phyloP scores from a whole-genome alignment of 2,888 invertebrate genomes.

The Coenonympha arcania region DNA sequence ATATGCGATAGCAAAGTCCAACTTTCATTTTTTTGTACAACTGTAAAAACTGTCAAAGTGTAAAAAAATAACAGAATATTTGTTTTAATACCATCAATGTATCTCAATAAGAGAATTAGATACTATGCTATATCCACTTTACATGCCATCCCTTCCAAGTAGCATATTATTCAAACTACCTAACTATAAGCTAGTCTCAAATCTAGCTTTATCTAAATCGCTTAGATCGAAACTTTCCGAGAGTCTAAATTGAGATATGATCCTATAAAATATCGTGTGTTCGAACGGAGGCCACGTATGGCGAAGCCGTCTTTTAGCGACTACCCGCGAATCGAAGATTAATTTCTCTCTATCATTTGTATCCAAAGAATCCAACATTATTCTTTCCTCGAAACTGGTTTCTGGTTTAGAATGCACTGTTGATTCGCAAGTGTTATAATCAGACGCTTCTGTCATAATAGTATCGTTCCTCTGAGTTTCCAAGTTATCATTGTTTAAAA shows the following conservation, averaged over 20 bases:
- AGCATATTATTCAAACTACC: not conserved
- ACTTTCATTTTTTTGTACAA: too few relatives aligned
- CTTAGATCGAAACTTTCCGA: conserved; percentile 64
- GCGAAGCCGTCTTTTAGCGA: conserved; percentile 32
- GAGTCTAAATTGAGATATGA: conserved; percentile 61
- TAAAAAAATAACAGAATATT: too few relatives aligned
- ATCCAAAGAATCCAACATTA: conserved; percentile 40
- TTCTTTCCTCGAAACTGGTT: conserved; percentile 23
- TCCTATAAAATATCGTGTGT: conserved; percentile 55
- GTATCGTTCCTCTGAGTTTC: not conserved
- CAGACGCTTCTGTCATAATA: conserved; percentile 25
- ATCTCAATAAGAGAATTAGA: too few relatives aligned
- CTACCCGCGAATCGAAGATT: conserved; percentile 39
- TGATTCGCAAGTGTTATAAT: conserved; percentile 38
- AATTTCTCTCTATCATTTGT: conserved; percentile 28
- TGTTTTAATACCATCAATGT: too few relatives aligned
- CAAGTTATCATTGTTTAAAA: not conserved
- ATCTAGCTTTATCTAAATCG: conserved; percentile 37
- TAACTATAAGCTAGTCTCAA: conserved; percentile 9
- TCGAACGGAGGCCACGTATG: conserved; percentile 65
- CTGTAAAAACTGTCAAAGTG: too few relatives aligned
- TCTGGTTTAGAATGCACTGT: conserved; percentile 21
- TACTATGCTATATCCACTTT: too few relatives aligned
- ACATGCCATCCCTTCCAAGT: not conserved
- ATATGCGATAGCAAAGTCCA: too few relatives aligned